Base-by-base conservation (phyloP, 2,888 invertebrate species). In the Meliscaeva auricollis region DNA sequence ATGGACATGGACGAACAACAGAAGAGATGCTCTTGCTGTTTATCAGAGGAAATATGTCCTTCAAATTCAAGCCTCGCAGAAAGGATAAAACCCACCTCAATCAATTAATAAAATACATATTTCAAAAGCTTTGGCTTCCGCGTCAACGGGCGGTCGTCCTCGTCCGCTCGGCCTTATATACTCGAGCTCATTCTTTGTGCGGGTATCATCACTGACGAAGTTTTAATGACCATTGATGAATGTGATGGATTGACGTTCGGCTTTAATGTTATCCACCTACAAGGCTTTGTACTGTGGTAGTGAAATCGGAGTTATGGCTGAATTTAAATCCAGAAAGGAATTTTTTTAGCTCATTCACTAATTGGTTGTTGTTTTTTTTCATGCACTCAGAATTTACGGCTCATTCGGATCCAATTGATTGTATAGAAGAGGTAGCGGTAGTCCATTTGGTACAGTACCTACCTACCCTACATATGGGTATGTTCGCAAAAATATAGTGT, bases 211-310 rank as follows among this genome's bases (percentile, higher is more conserved):
- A 20, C 26, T 38, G 30, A 2, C 13, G 41, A 64, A 50, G 60
- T 50, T 35, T 73, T 62, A 73, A 73, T 73, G 44, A 60, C 52
- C 17, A 41, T 26, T 17, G 73, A 73, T 73, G 41, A 41, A 20
- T 62, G 38, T 52, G 62, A 73, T 48, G 73, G 50, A 73, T 73
- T 62, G 62, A 41, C 52, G 13, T 41, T 26, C 20, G n/a, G 30
- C 50, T 62, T 50, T 38, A 52, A 62, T 62, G 8, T 41, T 46
- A 66, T 46, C 30, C 64, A 8, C 17, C 17, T 35, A 44, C 5
- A 30, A 20, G 3, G 20, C 1, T 22, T 20, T 35, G 66, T n/a
- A 3, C n/a, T 22, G 9, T 3, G 1, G 30, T n/a, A 9, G 15
- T 50, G 50, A 50, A 50, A 50, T 50, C 5, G 8, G 6, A 32